Base-by-base conservation (phyloP, 2,113 vertebrate genomes). In the Sebastes schlegelii region DNA sequence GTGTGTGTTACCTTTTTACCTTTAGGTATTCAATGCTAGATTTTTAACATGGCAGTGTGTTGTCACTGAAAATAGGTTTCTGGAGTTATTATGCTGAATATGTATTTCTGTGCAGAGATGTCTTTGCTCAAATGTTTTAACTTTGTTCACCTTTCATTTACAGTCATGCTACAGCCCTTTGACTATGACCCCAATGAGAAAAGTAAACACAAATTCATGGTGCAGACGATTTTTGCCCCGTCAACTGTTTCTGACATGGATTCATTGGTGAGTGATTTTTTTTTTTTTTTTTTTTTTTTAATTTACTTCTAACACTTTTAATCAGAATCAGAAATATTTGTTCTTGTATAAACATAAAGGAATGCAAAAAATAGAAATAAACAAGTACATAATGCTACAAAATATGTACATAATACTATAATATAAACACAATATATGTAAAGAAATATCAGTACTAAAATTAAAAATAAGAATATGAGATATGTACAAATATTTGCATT, bases 141-240 rank as follows among this genome's bases (percentile, higher is more conserved):
- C 34, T 16, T 48, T 54, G 7, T 19, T 76, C 3, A 16, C 66
- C 34, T 77, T 63, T 90, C 34, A 0, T 85, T 81, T 86, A 82
- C 95, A 99, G 98, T 99, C 89, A 99, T 99, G 98, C 92, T 99
- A 62, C 98, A 99, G 87, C 98, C 98, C 62, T 99, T 99, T 89
- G 98, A 99, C 86, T 99, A 99, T 79, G 98, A 99, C 87, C 98
- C 98, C 86, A 99, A 98, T 74, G 98, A 99, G 94, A 99, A 99
- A 94, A 99, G 98, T 95, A 99, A 99, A 97, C 98, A 99, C 90
- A 99, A 99, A 95, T 99, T 99, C 87, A 99, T 99, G 98, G 98
- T 99, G 95, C 98, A 99, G 95, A 99, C 97, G n/a, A 98, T 99
- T 94, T 99, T 98, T 84, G 98, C 97, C 60, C 97, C 98, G 51